Base-by-base conservation (phyloP, 1,140 invertebrate genomes). In the Reticulitermes speratus region DNA sequence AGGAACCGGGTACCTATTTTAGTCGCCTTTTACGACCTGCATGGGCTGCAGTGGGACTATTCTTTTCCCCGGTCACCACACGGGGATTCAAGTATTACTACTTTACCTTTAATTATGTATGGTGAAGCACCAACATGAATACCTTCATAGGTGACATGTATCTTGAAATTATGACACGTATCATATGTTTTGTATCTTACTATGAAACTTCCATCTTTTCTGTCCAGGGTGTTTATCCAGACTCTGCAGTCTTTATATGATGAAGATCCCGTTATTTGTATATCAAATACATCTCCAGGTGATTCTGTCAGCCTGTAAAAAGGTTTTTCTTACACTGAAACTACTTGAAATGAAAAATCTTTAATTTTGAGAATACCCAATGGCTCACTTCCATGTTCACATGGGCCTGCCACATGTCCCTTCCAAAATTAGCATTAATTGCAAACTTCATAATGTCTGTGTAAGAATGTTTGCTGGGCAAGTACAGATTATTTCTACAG, bases 191-290 rank as follows among this genome's bases (percentile, higher is more conserved):
- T 96, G 89, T 97, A 98, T 84, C 97, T 93, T 8, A 97, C 93
- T 89, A 98, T 96, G 89, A 96, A 97, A 59, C 94, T 95, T 6
- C 96, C 97, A 94, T 98, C 97, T 89, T 96, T 95, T 87, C 95
- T 93, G 89, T 98, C 94, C 52, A 98, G 92, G 84, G 95, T 92
- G 91, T 98, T 96, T 0, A 93, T 91, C 94, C 95, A 96, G 87
- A 96, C 90, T 88, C 94, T 91, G 90, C 96, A 96, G 55, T 92
- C 89, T 83, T 91, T 90, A 38, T 48, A 88, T 45, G 88, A 87
- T 45, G 93, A 92, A 88, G 90, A 88, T n/a, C 94, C 94, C 87
- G 91, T 90, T 86, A 95, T 92, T 88, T 93, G 90, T 8, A 93
- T 88, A 88, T 91, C 89, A 87, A 93, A 89, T 88, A 90, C 88